Base-by-base conservation (phyloP, 2,888 invertebrate species). In the Pseudeuparius sepicola region DNA sequence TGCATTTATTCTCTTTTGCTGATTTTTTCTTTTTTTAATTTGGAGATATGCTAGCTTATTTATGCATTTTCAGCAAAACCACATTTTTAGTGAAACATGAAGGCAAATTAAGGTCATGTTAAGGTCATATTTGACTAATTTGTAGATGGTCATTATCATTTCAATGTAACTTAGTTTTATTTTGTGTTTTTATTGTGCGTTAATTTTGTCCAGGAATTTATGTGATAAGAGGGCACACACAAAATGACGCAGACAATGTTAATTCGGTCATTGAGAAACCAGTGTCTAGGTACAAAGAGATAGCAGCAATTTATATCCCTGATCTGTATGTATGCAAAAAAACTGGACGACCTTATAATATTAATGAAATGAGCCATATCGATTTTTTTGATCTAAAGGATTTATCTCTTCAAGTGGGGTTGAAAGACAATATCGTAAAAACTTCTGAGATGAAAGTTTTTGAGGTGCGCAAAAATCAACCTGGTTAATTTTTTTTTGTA, bases 341-440 rank as follows among this genome's bases (percentile, higher is more conserved):
- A 31, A 36, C 31, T 23, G 36, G 32, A 9, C 9, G 33, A 10
- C 28, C 35, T 18, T 39, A 39, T 14, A 24, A 20, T 13, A 33
- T 39, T 10, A 12, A 36, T 12, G 39, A 39, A 23, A 23, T 26
- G 20, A 32, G 36, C 18, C 35, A 39, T 26, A 12, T 9, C n/a
- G 32, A 39, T 29, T 39, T 36, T 26, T 7, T 28, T 7, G 39
- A 36, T 30, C 23, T 39, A 9, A 36, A 39, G 31, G 31, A 36
- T 32, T 36, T 39, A 29, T 25, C 35, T 14, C 18, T n/a, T n/a
- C 14, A 25, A 9, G 32, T 39, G 36, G 29, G 29, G 11, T 18
- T 39, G 10, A 36, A 36, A 36, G 31, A 35, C 16, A 23, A 10
- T 13, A 15, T 23, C 14, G 33, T 37, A 20, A 33, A 33, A 37